Evolutionary conservation across 2,113 vertebrate genomes (phyloP).

Genomic region (Pedionomus torquatus): DNA sequence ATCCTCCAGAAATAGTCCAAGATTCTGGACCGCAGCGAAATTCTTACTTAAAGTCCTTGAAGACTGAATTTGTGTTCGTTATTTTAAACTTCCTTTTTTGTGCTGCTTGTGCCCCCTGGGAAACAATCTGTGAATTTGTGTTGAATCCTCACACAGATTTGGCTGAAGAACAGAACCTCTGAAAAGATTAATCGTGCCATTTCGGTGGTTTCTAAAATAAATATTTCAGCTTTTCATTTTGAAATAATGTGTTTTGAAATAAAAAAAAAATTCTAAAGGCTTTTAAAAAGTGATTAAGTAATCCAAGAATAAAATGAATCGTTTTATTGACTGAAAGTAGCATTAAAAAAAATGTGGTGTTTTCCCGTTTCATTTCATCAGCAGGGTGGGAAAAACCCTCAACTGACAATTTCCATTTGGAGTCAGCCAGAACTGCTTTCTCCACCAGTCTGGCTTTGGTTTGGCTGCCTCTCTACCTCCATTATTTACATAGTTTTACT

Average conservation of each 20-base stretch:
- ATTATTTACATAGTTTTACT: background rate
- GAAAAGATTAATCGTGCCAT: background rate
- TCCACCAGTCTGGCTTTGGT: background rate
- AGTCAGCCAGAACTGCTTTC: background rate
- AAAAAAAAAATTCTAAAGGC: background rate
- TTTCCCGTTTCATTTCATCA: background rate
- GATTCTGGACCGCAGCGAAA: slow-evolving; percentile 41
- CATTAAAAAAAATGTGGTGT: background rate
- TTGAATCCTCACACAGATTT: background rate
- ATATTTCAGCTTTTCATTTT: background rate
- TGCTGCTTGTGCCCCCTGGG: background rate
- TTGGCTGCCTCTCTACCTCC: background rate
- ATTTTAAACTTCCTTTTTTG: background rate
- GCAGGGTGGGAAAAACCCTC: background rate
- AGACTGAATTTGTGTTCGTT: slow-evolving; percentile 18
- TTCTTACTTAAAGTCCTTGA: slow-evolving; percentile 58
- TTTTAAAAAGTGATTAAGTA: background rate
- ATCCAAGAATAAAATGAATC: background rate
- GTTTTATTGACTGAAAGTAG: background rate
- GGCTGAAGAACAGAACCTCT: background rate
- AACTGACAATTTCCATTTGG: background rate
- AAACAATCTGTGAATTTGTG: background rate
- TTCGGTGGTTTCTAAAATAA: background rate
- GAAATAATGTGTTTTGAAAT: background rate
- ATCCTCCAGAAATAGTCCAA: slow-evolving; percentile 51